Evolutionary conservation across 1,140 invertebrate genomes (phyloP), one percentile per base, ranked within the genome.

Genomic region (Ylistrum balloti): DNA sequence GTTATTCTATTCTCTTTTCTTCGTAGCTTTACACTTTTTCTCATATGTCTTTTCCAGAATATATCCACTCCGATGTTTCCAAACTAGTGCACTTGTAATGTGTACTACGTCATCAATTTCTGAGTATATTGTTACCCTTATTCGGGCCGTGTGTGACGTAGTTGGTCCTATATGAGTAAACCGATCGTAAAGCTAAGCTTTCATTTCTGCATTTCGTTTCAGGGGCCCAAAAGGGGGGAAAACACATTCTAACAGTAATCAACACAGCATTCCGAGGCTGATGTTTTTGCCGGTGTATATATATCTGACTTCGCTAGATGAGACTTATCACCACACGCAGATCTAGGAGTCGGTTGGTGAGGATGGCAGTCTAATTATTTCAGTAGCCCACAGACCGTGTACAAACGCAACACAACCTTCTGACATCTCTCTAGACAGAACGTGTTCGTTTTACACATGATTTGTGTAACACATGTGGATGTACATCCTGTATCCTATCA

Each of bases 91-190:
- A 45, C 85, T 90, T 45, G 88, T n/a, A 92, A 34, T 91, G 92
- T 35, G 91, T 86, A 91, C 35, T 89, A 91, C 93, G 91, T 93
- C 91, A 93, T 91, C 91, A 89, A 48, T 92, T 91, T 89, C 88
- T 91, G 91, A 74, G 90, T 85, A 90, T 20, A 35, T 33, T 9
- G 86, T 22, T 74, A 86, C 34, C 90, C 90, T 34, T 91, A 88
- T 91, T 33, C 90, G 90, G 90, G 33, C 88, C 34, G 48, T n/a
- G 28, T 13, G 88, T 88, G 48, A 88, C 41, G 88, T 88, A 88
- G 56, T 7, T 74, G 17, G 20, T 28, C 56, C 56, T 28, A 74
- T 74, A 74, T 74, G 56, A 74, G 56, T 74, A 74, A 28, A 74
- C 56, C 22, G 56, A 74, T n/a, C 22, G 56, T n/a, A 74, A 74